Percentiles rank a stretch among this genome's conserved stretches.
Conservation (phyloP, 1,140 invertebrate species). For the Drosophila insularis region DNA sequence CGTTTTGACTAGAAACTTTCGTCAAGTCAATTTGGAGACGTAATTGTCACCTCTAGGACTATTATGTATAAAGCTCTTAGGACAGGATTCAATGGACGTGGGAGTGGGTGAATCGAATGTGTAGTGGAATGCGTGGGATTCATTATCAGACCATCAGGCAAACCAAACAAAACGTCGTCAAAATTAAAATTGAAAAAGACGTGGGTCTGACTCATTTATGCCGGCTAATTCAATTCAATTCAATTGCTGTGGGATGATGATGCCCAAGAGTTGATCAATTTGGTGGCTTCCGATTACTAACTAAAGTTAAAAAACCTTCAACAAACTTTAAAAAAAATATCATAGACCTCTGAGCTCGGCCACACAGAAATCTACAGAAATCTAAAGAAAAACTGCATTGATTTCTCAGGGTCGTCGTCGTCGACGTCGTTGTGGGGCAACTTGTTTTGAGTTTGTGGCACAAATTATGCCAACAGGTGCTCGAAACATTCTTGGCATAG, state of each 20-base stretch:
- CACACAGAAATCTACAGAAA: slow-evolving; percentile 16
- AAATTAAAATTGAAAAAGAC: background rate
- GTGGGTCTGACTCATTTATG: background rate
- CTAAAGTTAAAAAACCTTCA: background rate
- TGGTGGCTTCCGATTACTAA: slow-evolving; percentile 7
- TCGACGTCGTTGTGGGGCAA: slow-evolving; percentile 24
- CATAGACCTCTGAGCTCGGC: background rate
- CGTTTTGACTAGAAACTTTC: too few relatives aligned
- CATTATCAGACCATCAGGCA: background rate
- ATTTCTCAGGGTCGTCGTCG: slow-evolving; percentile 51
- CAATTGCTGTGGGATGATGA: background rate
- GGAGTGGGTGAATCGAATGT: background rate
- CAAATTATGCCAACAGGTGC: slow-evolving; percentile 60
- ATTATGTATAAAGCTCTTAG: too few relatives aligned
- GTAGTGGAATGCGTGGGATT: background rate
- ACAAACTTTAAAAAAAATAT: slow-evolving; percentile 40
- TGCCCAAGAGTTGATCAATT: slow-evolving; percentile 14
- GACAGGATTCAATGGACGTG: background rate
- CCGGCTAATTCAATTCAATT: background rate
- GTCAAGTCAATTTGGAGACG: too few relatives aligned
- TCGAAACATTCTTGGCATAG: slow-evolving; percentile 60
- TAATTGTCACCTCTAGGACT: background rate
- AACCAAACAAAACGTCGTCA: background rate
- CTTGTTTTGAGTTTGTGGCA: slow-evolving; percentile 35
- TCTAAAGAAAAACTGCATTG: slow-evolving; percentile 43